These are phyloP conservation scores for Pteropus alecto DNA, from an alignment of 2,113 vertebrate species.

Conservation along the genomic window DNA sequence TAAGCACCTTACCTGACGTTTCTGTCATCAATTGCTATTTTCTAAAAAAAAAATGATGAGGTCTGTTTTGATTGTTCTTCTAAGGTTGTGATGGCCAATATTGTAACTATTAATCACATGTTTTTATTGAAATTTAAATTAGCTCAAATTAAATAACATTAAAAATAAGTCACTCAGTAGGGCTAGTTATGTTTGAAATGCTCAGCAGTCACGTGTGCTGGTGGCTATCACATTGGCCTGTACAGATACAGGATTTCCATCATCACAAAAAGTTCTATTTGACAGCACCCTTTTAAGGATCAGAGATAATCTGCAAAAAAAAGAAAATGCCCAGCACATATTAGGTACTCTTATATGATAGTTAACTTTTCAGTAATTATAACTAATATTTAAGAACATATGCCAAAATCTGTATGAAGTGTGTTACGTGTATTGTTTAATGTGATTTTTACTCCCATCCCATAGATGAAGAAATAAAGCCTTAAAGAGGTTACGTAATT, in stretches of 20 bases:
- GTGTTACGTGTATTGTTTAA: not conserved
- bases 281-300: not conserved
- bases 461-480: not conserved
- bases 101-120: not conserved
- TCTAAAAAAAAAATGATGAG: not conserved
- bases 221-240: not conserved
- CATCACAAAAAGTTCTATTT: not conserved
- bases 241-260: not conserved
- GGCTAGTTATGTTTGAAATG: not conserved
- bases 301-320: not conserved
- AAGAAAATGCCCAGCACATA: not conserved
- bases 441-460: not conserved
- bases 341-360: not conserved
- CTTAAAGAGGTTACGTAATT: not conserved
- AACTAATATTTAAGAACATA: not conserved
- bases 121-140: not conserved
- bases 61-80: not conserved
- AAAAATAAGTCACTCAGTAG: not conserved
- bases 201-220: rapidly evolving
- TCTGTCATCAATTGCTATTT: not conserved
- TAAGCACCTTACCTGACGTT: not conserved
- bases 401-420: not conserved
- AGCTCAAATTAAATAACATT: not conserved
- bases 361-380: not conserved
- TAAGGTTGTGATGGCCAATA: not conserved